phyloP scores from a whole-genome alignment of 2,888 invertebrate species.

The Agrotis clavis region DNA sequence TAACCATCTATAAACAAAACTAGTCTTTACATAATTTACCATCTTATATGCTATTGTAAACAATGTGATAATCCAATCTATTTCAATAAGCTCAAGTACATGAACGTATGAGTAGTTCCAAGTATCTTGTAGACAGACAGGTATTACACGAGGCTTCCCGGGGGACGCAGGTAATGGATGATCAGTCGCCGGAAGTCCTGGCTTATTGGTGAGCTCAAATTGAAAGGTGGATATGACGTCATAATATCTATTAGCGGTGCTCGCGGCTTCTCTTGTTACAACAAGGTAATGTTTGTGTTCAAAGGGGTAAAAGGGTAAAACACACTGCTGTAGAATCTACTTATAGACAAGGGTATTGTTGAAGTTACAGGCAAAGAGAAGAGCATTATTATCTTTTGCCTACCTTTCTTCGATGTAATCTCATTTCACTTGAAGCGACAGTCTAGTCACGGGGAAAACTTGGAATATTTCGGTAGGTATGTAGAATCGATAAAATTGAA shows the following conservation, averaged over 20 bases:
- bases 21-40: neutral
- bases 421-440: too few species aligned
- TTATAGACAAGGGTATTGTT: too few species aligned
- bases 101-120: constrained; percentile 5
- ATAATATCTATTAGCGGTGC: neutral
- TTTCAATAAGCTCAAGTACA: constrained; percentile 17
- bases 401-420: too few species aligned
- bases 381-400: too few species aligned
- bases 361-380: too few species aligned
- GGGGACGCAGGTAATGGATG: constrained; percentile 49
- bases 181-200: constrained; percentile 42
- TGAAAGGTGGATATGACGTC: constrained; percentile 11
- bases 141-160: constrained; percentile 19
- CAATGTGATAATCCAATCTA: neutral
- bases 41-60: neutral
- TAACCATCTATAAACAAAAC: too few species aligned
- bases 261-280: neutral
- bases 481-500: too few species aligned
- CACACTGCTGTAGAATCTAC: too few species aligned
- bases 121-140: neutral
- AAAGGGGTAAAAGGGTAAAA: too few species aligned
- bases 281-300: too few species aligned
- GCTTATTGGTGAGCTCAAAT: constrained; percentile 31
- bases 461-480: too few species aligned
- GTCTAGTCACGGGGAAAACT: too few species aligned